phyloP scores from a whole-genome alignment of 2,113 vertebrate genomes.

The Channa argus region DNA sequence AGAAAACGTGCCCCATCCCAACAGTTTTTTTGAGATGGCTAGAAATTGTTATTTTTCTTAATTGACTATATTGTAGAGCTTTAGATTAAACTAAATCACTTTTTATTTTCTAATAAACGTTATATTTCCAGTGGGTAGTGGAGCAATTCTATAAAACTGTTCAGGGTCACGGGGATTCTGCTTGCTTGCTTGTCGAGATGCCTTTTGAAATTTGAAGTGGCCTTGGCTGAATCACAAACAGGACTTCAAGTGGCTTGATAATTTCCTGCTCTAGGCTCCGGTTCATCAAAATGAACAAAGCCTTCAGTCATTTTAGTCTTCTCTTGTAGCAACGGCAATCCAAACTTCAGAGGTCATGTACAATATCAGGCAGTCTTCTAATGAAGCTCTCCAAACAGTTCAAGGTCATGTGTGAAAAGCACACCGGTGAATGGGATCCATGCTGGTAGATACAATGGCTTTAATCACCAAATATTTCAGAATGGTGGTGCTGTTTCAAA shows the following conservation, averaged over 20 bases:
- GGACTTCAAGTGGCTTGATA: not conserved
- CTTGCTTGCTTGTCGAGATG: not conserved
- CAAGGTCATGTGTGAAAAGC: not conserved
- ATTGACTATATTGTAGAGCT: not conserved
- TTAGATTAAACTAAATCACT: not conserved
- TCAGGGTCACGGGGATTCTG: not conserved
- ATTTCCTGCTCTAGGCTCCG: not conserved
- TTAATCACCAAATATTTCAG: not conserved
- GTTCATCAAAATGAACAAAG: slow-evolving; percentile 11
- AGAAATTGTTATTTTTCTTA: not conserved
- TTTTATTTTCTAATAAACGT: not conserved
- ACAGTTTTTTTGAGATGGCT: too few relatives aligned
- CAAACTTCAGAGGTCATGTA: not conserved
- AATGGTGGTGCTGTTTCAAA: not conserved
- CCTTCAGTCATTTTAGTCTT: not conserved
- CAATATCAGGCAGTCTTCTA: not conserved
- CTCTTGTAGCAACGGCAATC: not conserved
- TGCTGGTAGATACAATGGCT: not conserved
- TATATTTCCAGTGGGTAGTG: not conserved
- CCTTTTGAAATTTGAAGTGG: slow-evolving; percentile 16
- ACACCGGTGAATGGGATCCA: not conserved
- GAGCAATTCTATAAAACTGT: not conserved
- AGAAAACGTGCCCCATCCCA: too few relatives aligned
- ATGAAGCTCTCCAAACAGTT: not conserved
- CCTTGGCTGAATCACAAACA: slow-evolving; percentile 7